Percentiles rank a stretch among this genome's conserved stretches.
Evolutionary conservation across 2,888 invertebrate species (phyloP).

Genomic region (Emmelina monodactyla): DNA sequence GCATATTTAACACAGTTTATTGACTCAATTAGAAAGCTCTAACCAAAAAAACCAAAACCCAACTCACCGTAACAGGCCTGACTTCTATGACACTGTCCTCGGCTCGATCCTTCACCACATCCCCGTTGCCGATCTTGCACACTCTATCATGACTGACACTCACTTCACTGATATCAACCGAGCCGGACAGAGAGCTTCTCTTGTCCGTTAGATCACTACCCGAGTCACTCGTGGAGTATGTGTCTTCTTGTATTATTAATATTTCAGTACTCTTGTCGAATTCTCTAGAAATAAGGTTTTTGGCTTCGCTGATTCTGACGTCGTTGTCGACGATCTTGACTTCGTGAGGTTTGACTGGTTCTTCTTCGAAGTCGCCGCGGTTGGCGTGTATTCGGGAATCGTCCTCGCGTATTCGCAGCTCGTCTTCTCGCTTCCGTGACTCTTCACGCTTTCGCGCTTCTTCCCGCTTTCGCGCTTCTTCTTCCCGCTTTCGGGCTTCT

Average conservation of each 20-base stretch:
- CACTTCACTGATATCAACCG: background rate
- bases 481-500: too few relatives aligned
- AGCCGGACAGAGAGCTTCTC: conserved; percentile 6
- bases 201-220: background rate
- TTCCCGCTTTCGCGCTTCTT: conserved; percentile 20
- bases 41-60: too few relatives aligned
- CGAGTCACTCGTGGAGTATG: background rate
- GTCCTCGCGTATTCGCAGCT: too few relatives aligned
- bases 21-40: too few relatives aligned
- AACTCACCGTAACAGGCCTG: conserved; percentile 42
- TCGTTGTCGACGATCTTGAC: background rate
- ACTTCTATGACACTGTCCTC: conserved; percentile 35
- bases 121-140: conserved; percentile 9
- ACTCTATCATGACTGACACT: conserved; percentile 8
- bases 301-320: background rate
- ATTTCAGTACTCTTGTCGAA: too few relatives aligned
- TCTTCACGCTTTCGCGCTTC: conserved; percentile 12
- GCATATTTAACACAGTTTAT: too few relatives aligned
- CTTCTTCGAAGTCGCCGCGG: too few relatives aligned
- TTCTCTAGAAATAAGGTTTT: too few relatives aligned
- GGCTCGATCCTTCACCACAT: background rate
- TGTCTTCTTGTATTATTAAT: background rate
- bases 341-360: too few relatives aligned
- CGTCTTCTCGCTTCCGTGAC: too few relatives aligned
- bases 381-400: too few relatives aligned